Evolutionary conservation across 2,113 vertebrate species (phyloP).

Genomic region (Sylvietta virens): DNA sequence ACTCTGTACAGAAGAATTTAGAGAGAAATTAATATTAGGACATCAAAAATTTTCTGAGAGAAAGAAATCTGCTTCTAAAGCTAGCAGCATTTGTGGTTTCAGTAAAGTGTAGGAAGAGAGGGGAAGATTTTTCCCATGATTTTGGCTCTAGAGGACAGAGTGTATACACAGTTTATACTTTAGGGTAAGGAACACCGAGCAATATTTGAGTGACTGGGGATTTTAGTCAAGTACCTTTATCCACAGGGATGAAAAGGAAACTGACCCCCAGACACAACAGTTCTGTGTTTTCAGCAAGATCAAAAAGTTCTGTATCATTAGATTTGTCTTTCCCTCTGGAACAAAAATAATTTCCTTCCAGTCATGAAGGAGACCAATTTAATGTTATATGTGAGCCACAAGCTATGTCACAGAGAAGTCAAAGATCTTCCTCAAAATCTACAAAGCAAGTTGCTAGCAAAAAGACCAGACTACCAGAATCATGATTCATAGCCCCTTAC

Average conservation of each 20-base stretch:
- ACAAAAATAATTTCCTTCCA: background rate
- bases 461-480: background rate
- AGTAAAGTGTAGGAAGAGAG: background rate
- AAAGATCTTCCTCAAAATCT: background rate
- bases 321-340: background rate
- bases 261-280: background rate
- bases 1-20: background rate
- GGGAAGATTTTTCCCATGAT: background rate
- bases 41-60: background rate
- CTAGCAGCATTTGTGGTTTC: accelerated
- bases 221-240: background rate
- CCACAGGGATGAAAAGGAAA: background rate
- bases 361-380: background rate
- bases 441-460: background rate
- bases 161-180: accelerated
- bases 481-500: background rate
- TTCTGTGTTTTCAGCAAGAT: background rate
- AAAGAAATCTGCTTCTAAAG: background rate
- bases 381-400: background rate
- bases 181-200: background rate
- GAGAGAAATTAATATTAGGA: background rate
- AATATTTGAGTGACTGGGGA: background rate
- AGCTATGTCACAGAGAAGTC: background rate
- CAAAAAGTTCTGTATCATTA: background rate
- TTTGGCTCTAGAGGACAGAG: background rate